phyloP scores from a whole-genome alignment of 2,113 vertebrate genomes.

The Thunnus maccoyii region DNA sequence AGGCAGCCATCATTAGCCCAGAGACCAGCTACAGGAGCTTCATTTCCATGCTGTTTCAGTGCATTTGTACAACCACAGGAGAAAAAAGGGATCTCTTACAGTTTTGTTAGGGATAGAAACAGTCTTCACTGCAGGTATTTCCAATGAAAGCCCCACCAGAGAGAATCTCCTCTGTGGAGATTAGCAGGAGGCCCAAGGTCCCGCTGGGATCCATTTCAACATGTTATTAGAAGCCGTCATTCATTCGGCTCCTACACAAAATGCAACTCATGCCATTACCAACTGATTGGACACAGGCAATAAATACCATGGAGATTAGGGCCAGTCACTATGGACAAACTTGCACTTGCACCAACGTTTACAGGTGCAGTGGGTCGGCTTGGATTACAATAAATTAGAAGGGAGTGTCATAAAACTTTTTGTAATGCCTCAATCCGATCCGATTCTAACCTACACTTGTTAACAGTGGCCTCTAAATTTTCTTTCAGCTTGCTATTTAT shows the following conservation, averaged over 20 bases:
- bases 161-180: conserved; percentile 60
- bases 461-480: neutral
- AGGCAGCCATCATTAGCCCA: conserved; percentile 62
- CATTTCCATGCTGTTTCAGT: conserved; percentile 47
- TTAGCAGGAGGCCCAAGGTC: conserved; percentile 56
- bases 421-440: too few species aligned
- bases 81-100: conserved; percentile 62
- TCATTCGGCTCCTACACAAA: conserved; percentile 46
- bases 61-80: conserved; percentile 54
- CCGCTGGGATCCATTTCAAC: conserved; percentile 70
- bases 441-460: neutral
- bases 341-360: conserved; percentile 5
- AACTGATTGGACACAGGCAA: conserved; percentile 50
- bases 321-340: conserved; percentile 45
- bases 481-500: neutral
- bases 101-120: conserved; percentile 50
- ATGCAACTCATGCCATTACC: conserved; percentile 44
- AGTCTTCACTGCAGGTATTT: conserved; percentile 66
- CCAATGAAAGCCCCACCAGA: conserved; percentile 56
- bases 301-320: conserved; percentile 50
- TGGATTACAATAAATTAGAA: neutral
- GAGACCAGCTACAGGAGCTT: conserved; percentile 36
- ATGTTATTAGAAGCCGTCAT: conserved; percentile 65
- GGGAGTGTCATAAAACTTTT: too few species aligned
- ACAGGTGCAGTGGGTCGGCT: neutral